phyloP scores from a whole-genome alignment of 2,797 vertebrate species.

The Anguilla marmorata region DNA sequence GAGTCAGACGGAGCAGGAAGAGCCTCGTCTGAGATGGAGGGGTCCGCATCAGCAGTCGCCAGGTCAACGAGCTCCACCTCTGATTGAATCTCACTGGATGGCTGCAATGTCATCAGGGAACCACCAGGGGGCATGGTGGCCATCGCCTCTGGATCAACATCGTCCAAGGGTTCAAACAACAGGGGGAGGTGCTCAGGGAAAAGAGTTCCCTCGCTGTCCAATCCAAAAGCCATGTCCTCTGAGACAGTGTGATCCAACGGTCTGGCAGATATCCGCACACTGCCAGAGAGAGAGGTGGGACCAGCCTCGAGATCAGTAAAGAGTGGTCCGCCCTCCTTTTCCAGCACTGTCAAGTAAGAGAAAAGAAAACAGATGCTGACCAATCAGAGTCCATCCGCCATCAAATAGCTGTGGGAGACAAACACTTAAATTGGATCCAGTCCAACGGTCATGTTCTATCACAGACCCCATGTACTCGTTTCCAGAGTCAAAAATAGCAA shows the following conservation, averaged over 20 bases:
- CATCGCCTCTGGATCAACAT: conserved; percentile 52
- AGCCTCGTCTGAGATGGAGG: conserved; percentile 51
- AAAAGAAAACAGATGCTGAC: not conserved
- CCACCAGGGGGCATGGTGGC: conserved; percentile 39
- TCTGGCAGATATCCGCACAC: not conserved
- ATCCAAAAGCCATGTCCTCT: conserved; percentile 59
- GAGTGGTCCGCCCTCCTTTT: not conserved
- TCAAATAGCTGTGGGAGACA: not conserved
- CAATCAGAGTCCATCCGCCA: not conserved
- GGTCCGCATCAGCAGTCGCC: conserved; percentile 62
- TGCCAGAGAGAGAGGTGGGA: not conserved
- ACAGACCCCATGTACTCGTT: conserved; percentile 19
- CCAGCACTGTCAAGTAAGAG: not conserved
- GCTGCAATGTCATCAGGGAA: conserved; percentile 39
- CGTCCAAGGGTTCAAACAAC: conserved; percentile 74
- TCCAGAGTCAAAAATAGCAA: conserved; percentile 72
- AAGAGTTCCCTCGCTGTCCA: conserved; percentile 71
- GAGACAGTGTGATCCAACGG: conserved; percentile 23
- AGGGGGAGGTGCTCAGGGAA: conserved; percentile 72
- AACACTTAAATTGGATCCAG: not conserved
- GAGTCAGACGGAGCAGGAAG: conserved; percentile 62
- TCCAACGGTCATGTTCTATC: conserved; percentile 40
- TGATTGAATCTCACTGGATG: conserved; percentile 43
- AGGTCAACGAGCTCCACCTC: conserved; percentile 59
- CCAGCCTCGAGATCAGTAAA: not conserved